Evolutionary conservation across 2,888 invertebrate genomes (phyloP).

Genomic region (Drosophila siamana): DNA sequence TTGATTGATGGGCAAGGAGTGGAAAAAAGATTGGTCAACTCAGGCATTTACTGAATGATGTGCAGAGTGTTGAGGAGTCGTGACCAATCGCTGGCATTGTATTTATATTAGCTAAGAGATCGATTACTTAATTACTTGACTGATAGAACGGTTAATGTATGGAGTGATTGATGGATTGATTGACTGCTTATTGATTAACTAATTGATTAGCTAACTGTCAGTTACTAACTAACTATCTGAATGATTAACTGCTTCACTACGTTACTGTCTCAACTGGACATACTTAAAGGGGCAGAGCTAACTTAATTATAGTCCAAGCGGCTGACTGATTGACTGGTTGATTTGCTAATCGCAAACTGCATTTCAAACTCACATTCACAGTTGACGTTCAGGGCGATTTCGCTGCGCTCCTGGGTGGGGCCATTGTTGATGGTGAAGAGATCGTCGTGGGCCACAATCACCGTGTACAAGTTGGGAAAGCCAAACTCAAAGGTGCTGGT

Average conservation of each 20-base stretch:
- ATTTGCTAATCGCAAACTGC: neutral
- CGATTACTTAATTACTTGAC: too few relatives aligned
- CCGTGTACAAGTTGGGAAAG: constrained; percentile 83
- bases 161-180: neutral
- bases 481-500: constrained; percentile 82
- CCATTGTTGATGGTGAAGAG: constrained; percentile 81
- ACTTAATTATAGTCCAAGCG: neutral
- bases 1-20: neutral
- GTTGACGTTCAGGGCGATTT: constrained; percentile 76
- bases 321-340: neutral
- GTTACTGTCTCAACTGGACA: neutral
- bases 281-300: neutral
- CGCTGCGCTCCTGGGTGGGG: constrained; percentile 80
- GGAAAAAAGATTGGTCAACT: too few relatives aligned
- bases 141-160: neutral
- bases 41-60: neutral
- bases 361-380: constrained; percentile 78
- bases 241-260: neutral
- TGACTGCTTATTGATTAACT: neutral
- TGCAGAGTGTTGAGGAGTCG: too few relatives aligned
- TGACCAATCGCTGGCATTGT: too few relatives aligned
- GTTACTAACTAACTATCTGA: neutral
- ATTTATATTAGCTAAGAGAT: too few relatives aligned
- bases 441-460: constrained; percentile 83
- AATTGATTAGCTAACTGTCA: neutral